These are phyloP conservation scores for Pandemis corylana DNA, from an alignment of 2,888 invertebrate genomes.

Conservation along the genomic window DNA sequence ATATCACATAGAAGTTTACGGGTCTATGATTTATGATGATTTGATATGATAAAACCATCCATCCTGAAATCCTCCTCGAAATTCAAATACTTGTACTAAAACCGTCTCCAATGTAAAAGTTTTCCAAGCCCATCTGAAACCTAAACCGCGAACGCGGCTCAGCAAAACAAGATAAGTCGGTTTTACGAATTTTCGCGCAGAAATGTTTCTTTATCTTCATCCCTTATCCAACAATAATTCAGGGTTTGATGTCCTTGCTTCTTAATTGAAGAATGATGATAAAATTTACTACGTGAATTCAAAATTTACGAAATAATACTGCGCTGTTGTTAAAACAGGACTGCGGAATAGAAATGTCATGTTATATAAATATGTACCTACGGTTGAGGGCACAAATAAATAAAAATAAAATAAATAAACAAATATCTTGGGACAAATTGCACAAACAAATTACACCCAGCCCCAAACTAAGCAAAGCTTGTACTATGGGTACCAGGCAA, in stretches of 20 bases:
- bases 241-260: conserved; percentile 4
- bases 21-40: no score
- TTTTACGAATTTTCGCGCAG: conserved; percentile 7
- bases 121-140: not conserved
- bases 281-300: not conserved
- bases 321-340: no score
- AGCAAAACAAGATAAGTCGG: conserved; percentile 9
- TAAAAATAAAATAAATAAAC: no score
- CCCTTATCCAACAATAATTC: conserved; percentile 1
- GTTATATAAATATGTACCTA: no score
- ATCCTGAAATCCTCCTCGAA: not conserved
- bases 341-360: no score
- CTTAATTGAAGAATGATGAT: conserved; percentile 7
- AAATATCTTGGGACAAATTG: no score
- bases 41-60: not conserved
- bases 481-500: no score
- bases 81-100: not conserved
- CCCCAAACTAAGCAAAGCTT: no score
- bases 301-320: not conserved
- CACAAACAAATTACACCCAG: no score
- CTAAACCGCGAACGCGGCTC: not conserved
- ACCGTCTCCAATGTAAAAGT: not conserved
- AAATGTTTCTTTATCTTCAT: conserved; percentile 4
- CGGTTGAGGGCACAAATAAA: no score
- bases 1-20: no score